phyloP scores from a whole-genome alignment of 2,888 invertebrate species.

The Rhaphigaster nebulosa region DNA sequence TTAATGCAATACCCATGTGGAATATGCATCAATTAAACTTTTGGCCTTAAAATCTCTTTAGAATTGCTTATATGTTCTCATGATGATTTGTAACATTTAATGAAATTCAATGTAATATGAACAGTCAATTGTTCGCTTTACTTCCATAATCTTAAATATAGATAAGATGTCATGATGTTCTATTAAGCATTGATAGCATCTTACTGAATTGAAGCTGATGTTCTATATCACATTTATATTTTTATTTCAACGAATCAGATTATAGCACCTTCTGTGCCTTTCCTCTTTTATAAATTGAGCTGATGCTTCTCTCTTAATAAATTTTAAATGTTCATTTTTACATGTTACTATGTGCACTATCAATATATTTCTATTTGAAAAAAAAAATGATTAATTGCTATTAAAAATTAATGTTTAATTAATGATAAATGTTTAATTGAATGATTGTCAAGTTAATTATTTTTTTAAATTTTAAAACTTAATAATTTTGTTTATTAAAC shows the following conservation, averaged over 20 bases:
- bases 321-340: not conserved
- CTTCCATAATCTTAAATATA: no score
- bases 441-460: not conserved
- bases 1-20: no score
- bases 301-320: not conserved
- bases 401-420: not conserved
- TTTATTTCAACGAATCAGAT: not conserved
- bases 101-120: no score
- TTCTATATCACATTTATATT: no score
- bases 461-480: not conserved
- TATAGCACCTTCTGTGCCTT: not conserved
- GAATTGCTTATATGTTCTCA: no score
- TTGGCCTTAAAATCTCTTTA: no score
- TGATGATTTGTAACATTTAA: no score
- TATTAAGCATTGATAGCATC: no score
- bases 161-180: no score
- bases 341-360: conserved; percentile 51
- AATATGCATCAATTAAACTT: no score
- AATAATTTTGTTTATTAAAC: not conserved
- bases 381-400: not conserved
- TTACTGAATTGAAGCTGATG: no score
- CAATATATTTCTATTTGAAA: conserved; percentile 23
- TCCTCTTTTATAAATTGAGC: not conserved
- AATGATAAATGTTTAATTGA: not conserved
- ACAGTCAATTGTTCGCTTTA: no score